Base-by-base conservation (phyloP, 37 sponge, comb jelly and placozoan species). In the Chondrosia reniformis region DNA sequence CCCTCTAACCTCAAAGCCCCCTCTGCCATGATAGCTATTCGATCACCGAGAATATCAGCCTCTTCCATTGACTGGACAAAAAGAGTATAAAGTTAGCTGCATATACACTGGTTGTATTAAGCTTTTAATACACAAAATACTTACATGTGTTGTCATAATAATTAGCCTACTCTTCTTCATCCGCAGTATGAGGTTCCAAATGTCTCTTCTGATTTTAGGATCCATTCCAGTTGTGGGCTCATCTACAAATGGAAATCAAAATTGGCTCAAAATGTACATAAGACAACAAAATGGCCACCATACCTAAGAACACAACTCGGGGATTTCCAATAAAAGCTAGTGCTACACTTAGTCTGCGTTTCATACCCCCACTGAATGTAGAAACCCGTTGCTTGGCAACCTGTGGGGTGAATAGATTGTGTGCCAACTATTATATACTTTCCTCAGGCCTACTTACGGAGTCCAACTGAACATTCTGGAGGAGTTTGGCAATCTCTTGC, bases 291-390 rank as follows among this genome's bases (percentile, higher is more conserved):
- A 59, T 59, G n/a, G 30, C 33, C 17, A 28, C 4, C 76, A 75
- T 41, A 84, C 86, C 92, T 32, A 91, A 46, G 76, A 91, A 91
- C 40, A 91, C 77, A 33, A 91, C 49, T 25, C 46, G 63, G 19
- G 92, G 92, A 54, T 91, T 71, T 4, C 92, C 92, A 31, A 91
- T 76, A 82, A 91, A 91, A 37, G 85, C 80, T 56, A 91, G 80
- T 27, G 92, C 92, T 27, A 91, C 92, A 75, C 88, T 91, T 22
- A 91, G 77, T 27, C 92, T 72, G 24, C 92, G 77, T 76, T 91
- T 91, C 92, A 91, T 91, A 0, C 92, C 92, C 8, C 92, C 92
- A 87, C 92, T 91, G 82, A 44, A 91, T n/a, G 92, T 91, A 33
- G 63, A 77, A 61, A 91, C 92, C 58, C 84, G 81, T 73, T 87